phyloP scores from a whole-genome alignment of 2,888 invertebrate species.

The Mythimna albipuncta region DNA sequence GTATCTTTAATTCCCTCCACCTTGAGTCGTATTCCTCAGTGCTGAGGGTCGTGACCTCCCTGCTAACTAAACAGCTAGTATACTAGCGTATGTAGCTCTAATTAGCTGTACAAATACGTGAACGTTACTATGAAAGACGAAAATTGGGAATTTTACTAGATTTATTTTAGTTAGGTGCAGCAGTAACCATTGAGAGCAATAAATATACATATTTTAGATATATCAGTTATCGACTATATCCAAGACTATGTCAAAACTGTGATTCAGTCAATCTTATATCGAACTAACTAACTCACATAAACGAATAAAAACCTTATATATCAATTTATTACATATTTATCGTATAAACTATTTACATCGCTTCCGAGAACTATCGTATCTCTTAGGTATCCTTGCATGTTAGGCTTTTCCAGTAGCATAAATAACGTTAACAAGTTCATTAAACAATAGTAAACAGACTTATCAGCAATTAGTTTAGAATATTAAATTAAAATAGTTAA shows the following conservation, averaged over 20 bases:
- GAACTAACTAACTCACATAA: constrained; percentile 4
- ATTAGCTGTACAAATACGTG: constrained; percentile 8
- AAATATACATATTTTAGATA: background rate
- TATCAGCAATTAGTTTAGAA: constrained; percentile 16
- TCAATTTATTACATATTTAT: constrained; percentile 31
- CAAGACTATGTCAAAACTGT: background rate
- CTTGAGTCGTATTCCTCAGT: too few relatives aligned
- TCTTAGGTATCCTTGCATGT: constrained; percentile 2
- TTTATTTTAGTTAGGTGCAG: too few relatives aligned
- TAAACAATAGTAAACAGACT: background rate
- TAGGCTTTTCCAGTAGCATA: constrained; percentile 16
- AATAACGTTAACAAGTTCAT: constrained; percentile 1
- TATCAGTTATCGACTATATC: background rate
- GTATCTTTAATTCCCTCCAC: constrained; percentile 15
- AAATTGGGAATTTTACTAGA: background rate
- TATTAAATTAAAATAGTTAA: constrained; percentile 5
- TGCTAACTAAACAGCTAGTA: too few relatives aligned
- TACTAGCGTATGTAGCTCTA: constrained; percentile 5
- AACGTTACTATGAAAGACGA: constrained; percentile 17
- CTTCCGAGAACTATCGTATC: constrained; percentile 16
- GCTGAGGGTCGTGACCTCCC: too few relatives aligned
- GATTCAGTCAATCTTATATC: constrained; percentile 1
- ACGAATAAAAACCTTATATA: constrained; percentile 26
- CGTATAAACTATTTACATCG: constrained; percentile 24
- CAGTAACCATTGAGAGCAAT: constrained; percentile 1